Evolutionary conservation across 2,113 vertebrate genomes (phyloP).

Genomic region (Sturnira hondurensis): DNA sequence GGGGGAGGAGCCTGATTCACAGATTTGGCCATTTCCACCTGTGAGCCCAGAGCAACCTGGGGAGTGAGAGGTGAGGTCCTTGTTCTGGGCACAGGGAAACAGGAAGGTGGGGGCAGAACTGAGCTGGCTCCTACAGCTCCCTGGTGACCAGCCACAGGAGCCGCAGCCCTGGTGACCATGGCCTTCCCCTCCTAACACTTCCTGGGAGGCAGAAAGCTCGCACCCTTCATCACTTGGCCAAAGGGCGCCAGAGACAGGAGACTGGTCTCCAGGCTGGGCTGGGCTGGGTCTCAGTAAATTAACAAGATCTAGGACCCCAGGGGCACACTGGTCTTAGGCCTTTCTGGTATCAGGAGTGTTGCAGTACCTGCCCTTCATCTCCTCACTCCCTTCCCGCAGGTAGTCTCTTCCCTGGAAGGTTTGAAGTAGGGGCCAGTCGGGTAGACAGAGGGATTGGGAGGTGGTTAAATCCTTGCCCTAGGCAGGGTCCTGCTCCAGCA

Average conservation of each 20-base stretch:
- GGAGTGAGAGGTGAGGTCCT: background rate
- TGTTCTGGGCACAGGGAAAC: background rate
- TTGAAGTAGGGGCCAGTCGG: background rate
- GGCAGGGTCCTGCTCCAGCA: background rate
- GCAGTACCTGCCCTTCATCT: background rate
- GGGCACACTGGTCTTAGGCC: background rate
- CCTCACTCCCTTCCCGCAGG: too few relatives aligned
- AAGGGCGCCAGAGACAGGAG: background rate
- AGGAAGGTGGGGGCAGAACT: background rate
- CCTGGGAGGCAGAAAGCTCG: background rate
- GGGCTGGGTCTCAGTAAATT: background rate
- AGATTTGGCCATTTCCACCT: background rate
- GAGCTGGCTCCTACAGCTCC: background rate
- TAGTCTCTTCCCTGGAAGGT: background rate
- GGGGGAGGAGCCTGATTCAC: slow-evolving; percentile 24
- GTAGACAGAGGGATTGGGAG: background rate
- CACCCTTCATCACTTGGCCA: background rate
- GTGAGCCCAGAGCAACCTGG: background rate
- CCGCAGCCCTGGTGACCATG: background rate
- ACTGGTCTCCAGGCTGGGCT: background rate
- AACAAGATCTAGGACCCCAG: background rate
- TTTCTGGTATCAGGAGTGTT: background rate
- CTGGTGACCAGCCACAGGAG: background rate
- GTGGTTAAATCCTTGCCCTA: background rate
- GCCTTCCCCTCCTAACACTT: background rate